Conservation (phyloP, 2,888 invertebrate genomes). For the Apocheima hispidaria region DNA sequence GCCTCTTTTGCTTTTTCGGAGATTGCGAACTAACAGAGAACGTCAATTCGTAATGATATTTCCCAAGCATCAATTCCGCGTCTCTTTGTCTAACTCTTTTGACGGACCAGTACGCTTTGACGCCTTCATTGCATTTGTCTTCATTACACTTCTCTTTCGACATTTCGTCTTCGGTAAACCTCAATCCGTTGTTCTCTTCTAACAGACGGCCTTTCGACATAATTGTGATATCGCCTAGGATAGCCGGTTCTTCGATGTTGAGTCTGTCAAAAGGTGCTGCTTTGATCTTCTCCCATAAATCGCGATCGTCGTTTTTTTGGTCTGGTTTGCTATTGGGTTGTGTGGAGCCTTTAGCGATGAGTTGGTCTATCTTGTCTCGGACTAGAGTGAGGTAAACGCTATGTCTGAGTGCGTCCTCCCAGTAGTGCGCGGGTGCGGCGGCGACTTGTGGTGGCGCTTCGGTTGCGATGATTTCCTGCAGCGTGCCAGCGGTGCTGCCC, state of each 20-base stretch:
- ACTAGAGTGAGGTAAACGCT: conserved; percentile 88
- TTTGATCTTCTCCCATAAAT: conserved; percentile 82
- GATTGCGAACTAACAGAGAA: conserved; percentile 87
- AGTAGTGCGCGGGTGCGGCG: conserved; percentile 78
- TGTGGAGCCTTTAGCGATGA: conserved; percentile 72
- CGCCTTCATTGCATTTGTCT: conserved; percentile 80
- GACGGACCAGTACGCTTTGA: conserved; percentile 89
- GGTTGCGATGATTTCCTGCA: conserved; percentile 63
- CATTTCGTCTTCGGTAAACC: conserved; percentile 83
- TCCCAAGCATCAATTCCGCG: conserved; percentile 71
- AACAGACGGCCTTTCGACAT: conserved; percentile 88
- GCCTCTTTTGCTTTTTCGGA: conserved; percentile 74
- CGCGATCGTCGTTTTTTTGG: conserved; percentile 73
- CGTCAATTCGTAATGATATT: conserved; percentile 88
- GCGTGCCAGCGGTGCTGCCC: conserved; percentile 50
- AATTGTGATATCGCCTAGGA: conserved; percentile 88
- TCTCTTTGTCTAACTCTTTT: conserved; percentile 89
- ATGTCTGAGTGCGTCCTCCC: conserved; percentile 90
- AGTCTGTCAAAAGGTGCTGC: conserved; percentile 75
- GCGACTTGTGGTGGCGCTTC: conserved; percentile 54
- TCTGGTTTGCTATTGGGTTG: conserved; percentile 55
- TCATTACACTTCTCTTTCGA: conserved; percentile 67
- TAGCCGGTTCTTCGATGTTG: conserved; percentile 73
- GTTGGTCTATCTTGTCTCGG: conserved; percentile 83
- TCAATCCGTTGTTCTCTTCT: conserved; percentile 79